phyloP scores from a whole-genome alignment of 2,113 vertebrate species.

The Acanthisitta chloris region DNA sequence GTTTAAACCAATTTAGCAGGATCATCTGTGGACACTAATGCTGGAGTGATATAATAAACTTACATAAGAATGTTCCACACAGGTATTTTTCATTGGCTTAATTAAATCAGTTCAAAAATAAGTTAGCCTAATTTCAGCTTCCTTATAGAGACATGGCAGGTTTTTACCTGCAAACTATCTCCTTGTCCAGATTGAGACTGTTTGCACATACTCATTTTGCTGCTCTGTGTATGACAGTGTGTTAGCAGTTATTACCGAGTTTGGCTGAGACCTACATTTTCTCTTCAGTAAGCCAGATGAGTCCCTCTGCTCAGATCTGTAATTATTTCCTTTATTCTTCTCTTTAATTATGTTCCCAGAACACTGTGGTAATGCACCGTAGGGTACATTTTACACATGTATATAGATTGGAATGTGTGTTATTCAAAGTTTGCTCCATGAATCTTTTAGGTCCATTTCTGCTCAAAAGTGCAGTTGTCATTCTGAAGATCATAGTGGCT shows the following conservation, averaged over 20 bases:
- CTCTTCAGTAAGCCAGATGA: slow-evolving; percentile 15
- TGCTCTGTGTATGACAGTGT: background rate
- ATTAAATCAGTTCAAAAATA: background rate
- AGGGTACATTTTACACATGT: background rate
- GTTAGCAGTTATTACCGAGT: background rate
- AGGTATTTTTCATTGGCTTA: background rate
- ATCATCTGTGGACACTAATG: background rate
- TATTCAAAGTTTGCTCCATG: background rate
- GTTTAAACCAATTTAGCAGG: background rate
- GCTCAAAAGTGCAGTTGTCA: background rate
- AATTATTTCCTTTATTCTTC: slow-evolving; percentile 33
- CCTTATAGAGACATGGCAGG: background rate
- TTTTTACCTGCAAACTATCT: slow-evolving; percentile 27
- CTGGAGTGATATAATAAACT: background rate
- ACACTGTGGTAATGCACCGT: background rate
- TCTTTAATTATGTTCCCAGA: slow-evolving; percentile 31
- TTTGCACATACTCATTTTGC: background rate
- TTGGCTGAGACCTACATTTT: background rate
- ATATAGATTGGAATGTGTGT: background rate
- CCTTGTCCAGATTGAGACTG: background rate
- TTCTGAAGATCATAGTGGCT: background rate
- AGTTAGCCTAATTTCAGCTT: background rate
- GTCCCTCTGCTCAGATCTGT: slow-evolving; percentile 7
- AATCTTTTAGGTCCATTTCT: background rate
- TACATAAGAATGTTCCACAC: background rate